Evolutionary conservation across 2,888 invertebrate species (phyloP).

Genomic region (Temnothorax rugatulus): DNA sequence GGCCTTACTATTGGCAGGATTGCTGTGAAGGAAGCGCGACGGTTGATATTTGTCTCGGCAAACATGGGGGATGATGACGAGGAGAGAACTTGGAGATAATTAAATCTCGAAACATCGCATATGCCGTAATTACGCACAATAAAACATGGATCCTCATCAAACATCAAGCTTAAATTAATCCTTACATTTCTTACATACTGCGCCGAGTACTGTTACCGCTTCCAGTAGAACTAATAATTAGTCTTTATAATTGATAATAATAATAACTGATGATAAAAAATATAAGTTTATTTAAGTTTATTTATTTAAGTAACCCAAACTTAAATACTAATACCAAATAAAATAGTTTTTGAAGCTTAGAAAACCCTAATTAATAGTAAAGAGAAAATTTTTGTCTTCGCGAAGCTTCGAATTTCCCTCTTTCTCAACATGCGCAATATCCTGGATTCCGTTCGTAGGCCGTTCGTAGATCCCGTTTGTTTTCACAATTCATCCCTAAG

Average conservation of each 20-base stretch:
- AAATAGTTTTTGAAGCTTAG: neutral
- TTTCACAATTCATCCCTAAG: conserved; percentile 37
- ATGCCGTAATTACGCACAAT: conserved; percentile 40
- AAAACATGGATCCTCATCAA: conserved; percentile 63
- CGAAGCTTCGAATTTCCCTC: neutral
- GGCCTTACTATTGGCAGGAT: conserved; percentile 25
- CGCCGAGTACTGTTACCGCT: neutral
- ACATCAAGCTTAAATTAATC: conserved; percentile 45
- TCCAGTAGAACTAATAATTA: neutral
- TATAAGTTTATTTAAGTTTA: neutral
- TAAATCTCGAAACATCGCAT: conserved; percentile 34
- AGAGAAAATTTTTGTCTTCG: neutral
- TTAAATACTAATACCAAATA: neutral
- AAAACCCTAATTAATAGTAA: neutral
- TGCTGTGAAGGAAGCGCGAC: conserved; percentile 23
- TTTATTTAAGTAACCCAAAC: neutral
- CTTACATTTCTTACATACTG: neutral
- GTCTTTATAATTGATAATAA: conserved; percentile 1
- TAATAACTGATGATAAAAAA: neutral
- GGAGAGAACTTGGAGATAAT: conserved; percentile 39
- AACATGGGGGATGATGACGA: neutral
- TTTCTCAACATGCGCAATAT: neutral
- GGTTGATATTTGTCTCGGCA: conserved; percentile 50
- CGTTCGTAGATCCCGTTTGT: neutral
- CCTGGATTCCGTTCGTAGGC: neutral